These are phyloP conservation scores for Orcinus orca DNA, from an alignment of 2,113 vertebrate genomes.

Conservation along the genomic window DNA sequence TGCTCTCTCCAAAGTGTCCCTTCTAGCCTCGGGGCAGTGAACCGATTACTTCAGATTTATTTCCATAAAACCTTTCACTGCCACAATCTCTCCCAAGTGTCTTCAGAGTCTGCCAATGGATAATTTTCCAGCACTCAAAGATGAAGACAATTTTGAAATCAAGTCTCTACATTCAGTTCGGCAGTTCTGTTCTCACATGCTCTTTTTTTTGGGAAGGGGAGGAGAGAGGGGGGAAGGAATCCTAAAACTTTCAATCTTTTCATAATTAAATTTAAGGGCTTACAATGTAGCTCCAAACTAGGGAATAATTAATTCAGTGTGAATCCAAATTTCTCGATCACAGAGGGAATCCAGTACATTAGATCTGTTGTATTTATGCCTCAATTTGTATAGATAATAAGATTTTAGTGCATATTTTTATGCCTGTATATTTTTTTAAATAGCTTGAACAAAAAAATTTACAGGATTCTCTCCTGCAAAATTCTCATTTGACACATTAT, in stretches of 20 bases:
- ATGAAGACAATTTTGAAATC: neutral
- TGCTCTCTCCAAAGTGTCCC: neutral
- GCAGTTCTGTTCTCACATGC: neutral
- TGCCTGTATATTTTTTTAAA: neutral
- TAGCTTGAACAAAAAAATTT: neutral
- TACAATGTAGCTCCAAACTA: constrained; percentile 23
- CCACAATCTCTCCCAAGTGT: neutral
- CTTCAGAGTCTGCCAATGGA: neutral
- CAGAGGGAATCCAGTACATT: neutral
- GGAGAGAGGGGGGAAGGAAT: neutral
- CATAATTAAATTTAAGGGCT: neutral
- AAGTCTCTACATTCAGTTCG: neutral
- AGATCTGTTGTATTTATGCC: neutral
- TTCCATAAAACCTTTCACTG: neutral
- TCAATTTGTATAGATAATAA: neutral
- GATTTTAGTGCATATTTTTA: neutral
- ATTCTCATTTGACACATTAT: neutral
- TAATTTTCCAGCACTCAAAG: neutral
- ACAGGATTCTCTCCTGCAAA: neutral
- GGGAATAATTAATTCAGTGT: neutral
- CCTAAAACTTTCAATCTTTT: neutral
- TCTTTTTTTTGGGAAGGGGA: neutral
- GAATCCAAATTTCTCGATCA: neutral
- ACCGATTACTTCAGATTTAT: neutral
- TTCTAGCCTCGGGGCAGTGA: neutral